A percentile compares a stretch with the other conserved stretches of the same genome.
Evolutionary conservation across 2,888 invertebrate genomes (phyloP).

Genomic region (Diarsia mendica): DNA sequence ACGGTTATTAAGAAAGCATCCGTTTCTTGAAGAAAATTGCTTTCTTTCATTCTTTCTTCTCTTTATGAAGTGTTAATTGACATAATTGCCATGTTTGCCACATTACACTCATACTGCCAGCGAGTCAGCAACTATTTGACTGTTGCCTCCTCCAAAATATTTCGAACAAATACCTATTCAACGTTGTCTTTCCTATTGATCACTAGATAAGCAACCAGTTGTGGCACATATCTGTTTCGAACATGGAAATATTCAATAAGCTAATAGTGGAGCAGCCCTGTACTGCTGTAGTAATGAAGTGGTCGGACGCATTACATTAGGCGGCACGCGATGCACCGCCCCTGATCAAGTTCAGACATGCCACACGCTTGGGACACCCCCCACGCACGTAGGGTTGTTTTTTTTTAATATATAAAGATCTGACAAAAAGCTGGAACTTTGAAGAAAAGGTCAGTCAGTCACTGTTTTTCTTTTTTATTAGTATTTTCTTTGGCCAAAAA

Average conservation of each 20-base stretch:
- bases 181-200: background rate
- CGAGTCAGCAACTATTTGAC: background rate
- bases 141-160: background rate
- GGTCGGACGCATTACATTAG: constrained; percentile 57
- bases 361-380: constrained; percentile 53
- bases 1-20: too few species aligned
- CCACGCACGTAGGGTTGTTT: constrained; percentile 34
- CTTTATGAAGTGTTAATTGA: too few species aligned
- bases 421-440: background rate
- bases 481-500: background rate
- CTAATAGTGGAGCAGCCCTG: constrained; percentile 48
- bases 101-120: background rate
- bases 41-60: too few species aligned
- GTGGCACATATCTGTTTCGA: constrained; percentile 26
- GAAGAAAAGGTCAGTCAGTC: background rate
- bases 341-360: constrained; percentile 53
- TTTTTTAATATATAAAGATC: background rate
- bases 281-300: constrained; percentile 43
- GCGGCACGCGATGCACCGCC: constrained; percentile 63
- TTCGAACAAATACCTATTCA: background rate
- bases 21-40: too few species aligned
- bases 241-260: constrained; percentile 52
- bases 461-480: background rate
- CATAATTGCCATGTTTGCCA: too few species aligned
- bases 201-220: constrained; percentile 16